Evolutionary conservation across 2,797 vertebrate genomes (phyloP).

Genomic region (Huso huso): DNA sequence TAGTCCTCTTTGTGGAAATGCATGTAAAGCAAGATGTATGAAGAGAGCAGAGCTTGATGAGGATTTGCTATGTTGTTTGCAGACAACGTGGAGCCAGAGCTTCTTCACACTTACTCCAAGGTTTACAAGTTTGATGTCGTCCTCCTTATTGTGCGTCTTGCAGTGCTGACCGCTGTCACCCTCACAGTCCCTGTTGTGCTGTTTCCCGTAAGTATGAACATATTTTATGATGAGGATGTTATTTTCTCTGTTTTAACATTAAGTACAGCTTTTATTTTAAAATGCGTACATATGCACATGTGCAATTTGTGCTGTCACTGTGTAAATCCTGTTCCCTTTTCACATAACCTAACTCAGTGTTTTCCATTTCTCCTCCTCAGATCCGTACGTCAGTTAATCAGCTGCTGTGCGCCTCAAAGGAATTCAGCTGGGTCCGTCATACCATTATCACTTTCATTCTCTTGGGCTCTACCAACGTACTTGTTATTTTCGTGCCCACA

Average conservation of each 20-base stretch:
- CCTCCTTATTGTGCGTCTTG: constrained; percentile 85
- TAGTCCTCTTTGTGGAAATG: not conserved
- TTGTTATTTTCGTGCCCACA: constrained; percentile 90
- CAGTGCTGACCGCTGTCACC: constrained; percentile 86
- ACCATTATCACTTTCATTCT: constrained; percentile 67
- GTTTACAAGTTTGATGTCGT: constrained; percentile 64
- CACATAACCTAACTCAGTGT: not conserved
- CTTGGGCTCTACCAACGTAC: constrained; percentile 66
- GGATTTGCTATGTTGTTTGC: constrained; percentile 16
- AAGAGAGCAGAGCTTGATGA: no score
- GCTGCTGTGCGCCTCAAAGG: constrained; percentile 70
- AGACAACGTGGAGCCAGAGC: constrained; percentile 76
- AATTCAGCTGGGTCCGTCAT: constrained; percentile 86
- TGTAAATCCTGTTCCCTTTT: not conserved
- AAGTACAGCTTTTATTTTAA: not conserved
- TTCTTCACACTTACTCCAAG: constrained; percentile 88
- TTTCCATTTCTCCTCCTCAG: constrained; percentile 43
- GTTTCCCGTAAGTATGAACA: constrained; percentile 78
- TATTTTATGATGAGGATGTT: no score
- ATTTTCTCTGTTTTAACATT: not conserved
- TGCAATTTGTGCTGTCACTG: not conserved
- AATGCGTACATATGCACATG: not conserved
- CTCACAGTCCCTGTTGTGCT: constrained; percentile 93
- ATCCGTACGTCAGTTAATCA: constrained; percentile 89
- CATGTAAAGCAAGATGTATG: not conserved